Evolutionary conservation across 2,113 vertebrate genomes (phyloP).

Genomic region (Nycticorax nycticorax): DNA sequence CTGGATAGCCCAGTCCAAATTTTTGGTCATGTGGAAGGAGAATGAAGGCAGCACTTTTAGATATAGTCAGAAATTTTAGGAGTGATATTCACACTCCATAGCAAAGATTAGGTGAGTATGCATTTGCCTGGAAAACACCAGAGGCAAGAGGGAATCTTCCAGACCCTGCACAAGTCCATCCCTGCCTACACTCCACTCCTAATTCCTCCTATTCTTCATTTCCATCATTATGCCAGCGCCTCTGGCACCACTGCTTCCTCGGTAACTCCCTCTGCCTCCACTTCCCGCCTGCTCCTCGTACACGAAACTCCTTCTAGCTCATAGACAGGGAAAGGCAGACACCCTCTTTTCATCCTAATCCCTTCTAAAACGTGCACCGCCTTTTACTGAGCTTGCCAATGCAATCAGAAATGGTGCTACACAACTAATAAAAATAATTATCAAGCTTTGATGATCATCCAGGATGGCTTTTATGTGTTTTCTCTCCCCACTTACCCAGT

Average conservation of each 20-base stretch:
- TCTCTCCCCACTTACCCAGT: not conserved
- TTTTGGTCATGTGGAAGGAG: not conserved
- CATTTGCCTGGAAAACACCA: not conserved
- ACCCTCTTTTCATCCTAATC: conserved; percentile 44
- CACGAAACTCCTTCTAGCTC: not conserved
- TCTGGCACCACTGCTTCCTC: not conserved
- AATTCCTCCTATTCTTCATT: not conserved
- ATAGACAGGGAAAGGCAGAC: conserved; percentile 18
- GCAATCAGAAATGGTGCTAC: conserved; percentile 23
- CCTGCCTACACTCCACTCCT: not conserved
- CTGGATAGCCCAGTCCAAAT: not conserved
- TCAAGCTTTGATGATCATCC: conserved; percentile 32
- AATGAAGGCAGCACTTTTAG: not conserved
- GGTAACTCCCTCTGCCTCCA: not conserved
- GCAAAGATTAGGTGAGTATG: not conserved
- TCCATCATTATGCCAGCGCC: not conserved
- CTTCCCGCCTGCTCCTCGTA: not conserved
- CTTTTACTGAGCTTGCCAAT: conserved; percentile 28
- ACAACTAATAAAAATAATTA: conserved; percentile 42
- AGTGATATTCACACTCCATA: not conserved
- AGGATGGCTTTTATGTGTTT: not conserved
- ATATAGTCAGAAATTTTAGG: not conserved
- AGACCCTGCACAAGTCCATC: not conserved
- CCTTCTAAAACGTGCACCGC: not conserved
- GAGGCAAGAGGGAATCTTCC: not conserved